Base-by-base conservation (phyloP, 2,797 vertebrate genomes). In the Smutsia gigantea region DNA sequence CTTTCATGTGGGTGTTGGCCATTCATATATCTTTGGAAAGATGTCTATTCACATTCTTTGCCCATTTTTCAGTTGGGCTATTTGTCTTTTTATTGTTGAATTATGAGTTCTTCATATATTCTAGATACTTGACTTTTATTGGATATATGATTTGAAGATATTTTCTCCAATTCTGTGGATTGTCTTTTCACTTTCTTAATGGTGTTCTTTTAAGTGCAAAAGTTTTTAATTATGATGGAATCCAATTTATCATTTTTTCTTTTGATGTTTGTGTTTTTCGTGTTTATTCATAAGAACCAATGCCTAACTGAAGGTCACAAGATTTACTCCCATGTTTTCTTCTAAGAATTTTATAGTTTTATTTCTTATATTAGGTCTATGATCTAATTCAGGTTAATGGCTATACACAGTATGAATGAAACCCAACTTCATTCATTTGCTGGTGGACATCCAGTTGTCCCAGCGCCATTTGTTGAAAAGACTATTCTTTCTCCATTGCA, bases 81-180 rank as follows among this genome's bases (percentile, higher is more conserved):
- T 49, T 37, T 88, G 77, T 53, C 29, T 77, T 85, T 89, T 71
- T 75, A 34, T 63, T 86, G 46, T 79, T 88, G 66, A n/a, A 29
- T 83, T 71, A n/a, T 68, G 53, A 90, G 29, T 75, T 79, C 51
- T 69, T 93, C 42, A 57, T 66, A 25, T 94, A 64, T 88, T 93
- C 81, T 46, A 93, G 61, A 81, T 79, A 87, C 25, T 37, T 49
- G 37, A 81, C 31, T 71, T 5, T 69, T 57, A 59, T 49, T 86
- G 39, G 57, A 87, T 57, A 92, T 59, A 85, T 66, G 53, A 49
- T 63, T 89, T 71, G 46, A 84, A 83, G 77, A 53, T 93, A 87
- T 64, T 81, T 72, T 77, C 9, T 82, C 13, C 5, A 10, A 27
- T 89, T 57, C 10, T 94, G 59, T 83, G 51, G 68, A 75, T 18